Base-by-base conservation (phyloP, 2,797 vertebrate species). In the Cygnus olor region DNA sequence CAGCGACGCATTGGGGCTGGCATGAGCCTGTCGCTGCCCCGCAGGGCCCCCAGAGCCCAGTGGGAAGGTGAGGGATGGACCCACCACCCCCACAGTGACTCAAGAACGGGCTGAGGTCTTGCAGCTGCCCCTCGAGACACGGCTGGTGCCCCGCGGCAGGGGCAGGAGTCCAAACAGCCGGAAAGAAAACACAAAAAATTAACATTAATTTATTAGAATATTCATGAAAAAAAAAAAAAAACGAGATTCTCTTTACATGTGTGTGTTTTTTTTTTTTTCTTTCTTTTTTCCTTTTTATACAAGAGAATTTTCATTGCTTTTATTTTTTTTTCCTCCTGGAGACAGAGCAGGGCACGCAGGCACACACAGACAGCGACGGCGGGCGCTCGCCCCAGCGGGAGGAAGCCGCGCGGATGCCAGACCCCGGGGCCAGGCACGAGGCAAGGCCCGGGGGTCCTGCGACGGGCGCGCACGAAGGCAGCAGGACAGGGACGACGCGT, bases 151-250 rank as follows among this genome's bases (percentile, higher is more conserved):
- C 2, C 1, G 9, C 2, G 32, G 66, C 73, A 80, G 66, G 6
- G 0, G 18, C 7, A 34, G 45, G 49, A 90, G 22, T 47, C n/a
- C 1, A 0, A 91, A 77, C 7, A 91, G 87, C 69, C 12, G 27
- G 45, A 78, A 63, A 80, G 79, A 89, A 80, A 73, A 90, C 91
- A 95, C 87, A 69, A 98, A 98, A 98, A 98, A 98, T 95, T 96
- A 94, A 98, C 97, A 97, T 90, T 96, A 96, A 97, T 98, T 98
- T 98, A 98, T 98, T 98, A 98, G 97, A 98, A 97, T 97, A 98
- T 91, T 95, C 91, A 96, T 98, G 97, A 98, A 98, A 98, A 82
- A 97, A 51, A 22, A 22, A 49, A 61, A 61, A 27, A 61, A 49
- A 49, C 47, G 47, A 49, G 47, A 97, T 96, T 96, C 95, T 97